Base-by-base conservation (phyloP, 2,113 vertebrate genomes). In the Gymnogyps californianus region DNA sequence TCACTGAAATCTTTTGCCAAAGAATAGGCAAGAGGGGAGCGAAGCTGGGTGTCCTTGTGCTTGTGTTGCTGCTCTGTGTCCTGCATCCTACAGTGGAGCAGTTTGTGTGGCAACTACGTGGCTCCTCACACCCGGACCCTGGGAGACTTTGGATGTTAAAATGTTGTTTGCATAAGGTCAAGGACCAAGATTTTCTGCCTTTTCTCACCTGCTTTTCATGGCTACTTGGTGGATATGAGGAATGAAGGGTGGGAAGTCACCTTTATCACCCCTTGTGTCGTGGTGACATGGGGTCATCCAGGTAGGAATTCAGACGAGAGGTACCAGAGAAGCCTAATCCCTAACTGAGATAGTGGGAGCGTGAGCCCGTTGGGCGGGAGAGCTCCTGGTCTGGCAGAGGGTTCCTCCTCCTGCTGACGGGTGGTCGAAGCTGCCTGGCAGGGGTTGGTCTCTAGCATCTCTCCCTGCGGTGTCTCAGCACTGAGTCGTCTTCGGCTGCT, bases 341-440 rank as follows among this genome's bases (percentile, higher is more conserved):
- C 34, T 22, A 7, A 6, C 11, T 21, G 29, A 67, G 34, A 6
- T 31, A 16, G 42, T 21, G 51, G 34, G 10, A 40, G 14, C 0
- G 26, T 9, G 64, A 88, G 49, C 38, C 24, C 0, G 5, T 12
- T 2, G 36, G 58, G 58, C 64, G n/a, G 83, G 36, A 42, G 36
- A 18, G 87, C 86, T 89, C 24, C 87, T 51, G 88, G 65, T 40
- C 3, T 24, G 64, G 80, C 71, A 9, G 58, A 47, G 78, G 26
- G 5, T 17, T 65, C 38, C 51, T 52, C 8, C 77, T 87, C 10
- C 36, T 13, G 76, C 83, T 52, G 81, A 86, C 0, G 64, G 92
- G 25, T 26, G 66, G 49, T 18, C 16, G 7, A 92, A 89, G 92
- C 86, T 90, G 89, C 82, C 76, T 84, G 93, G 74, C 93, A 81